These are phyloP conservation scores for Xenentodon cancila DNA, from an alignment of 2,797 vertebrate species.

Conservation along the genomic window DNA sequence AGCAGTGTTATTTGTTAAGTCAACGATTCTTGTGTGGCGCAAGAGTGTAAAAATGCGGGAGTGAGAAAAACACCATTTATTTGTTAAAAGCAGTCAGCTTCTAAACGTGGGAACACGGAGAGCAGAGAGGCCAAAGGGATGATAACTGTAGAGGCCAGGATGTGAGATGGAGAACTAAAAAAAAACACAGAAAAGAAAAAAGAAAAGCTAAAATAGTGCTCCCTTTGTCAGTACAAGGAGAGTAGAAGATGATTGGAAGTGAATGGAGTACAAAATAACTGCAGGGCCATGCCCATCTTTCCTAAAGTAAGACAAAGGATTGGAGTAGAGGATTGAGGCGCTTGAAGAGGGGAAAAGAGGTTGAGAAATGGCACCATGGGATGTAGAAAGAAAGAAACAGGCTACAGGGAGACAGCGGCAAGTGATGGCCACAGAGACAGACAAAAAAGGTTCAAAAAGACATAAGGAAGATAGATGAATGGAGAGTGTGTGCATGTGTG, in stretches of 20 bases:
- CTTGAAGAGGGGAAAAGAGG: background rate
- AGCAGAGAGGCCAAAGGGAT: background rate
- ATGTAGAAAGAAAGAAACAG: background rate
- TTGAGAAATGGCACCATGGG: background rate
- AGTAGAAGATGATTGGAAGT: constrained; percentile 26
- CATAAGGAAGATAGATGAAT: constrained; percentile 19
- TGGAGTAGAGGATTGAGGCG: background rate
- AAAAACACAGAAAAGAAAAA: no score
- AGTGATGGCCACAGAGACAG: constrained; percentile 7
- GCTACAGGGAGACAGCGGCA: background rate
- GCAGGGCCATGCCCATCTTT: constrained; percentile 18
- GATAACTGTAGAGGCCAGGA: constrained; percentile 10
- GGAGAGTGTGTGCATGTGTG: background rate
- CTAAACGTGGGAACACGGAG: constrained; percentile 24
- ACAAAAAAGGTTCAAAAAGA: constrained; percentile 17
- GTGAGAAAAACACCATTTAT: background rate
- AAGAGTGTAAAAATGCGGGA: constrained; percentile 8
- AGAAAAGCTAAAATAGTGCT: constrained; percentile 12
- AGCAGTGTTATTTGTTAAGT: no score
- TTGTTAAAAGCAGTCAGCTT: constrained; percentile 15
- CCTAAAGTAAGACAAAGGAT: constrained; percentile 2
- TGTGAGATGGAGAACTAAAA: constrained; percentile 2
- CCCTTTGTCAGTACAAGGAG: constrained; percentile 24
- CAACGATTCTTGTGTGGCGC: no score
- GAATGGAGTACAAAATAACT: constrained; percentile 36